Percentiles rank a stretch among this genome's conserved stretches.
phyloP scores from a whole-genome alignment of 1,140 invertebrate genomes.

The Oscheius sp. region DNA sequence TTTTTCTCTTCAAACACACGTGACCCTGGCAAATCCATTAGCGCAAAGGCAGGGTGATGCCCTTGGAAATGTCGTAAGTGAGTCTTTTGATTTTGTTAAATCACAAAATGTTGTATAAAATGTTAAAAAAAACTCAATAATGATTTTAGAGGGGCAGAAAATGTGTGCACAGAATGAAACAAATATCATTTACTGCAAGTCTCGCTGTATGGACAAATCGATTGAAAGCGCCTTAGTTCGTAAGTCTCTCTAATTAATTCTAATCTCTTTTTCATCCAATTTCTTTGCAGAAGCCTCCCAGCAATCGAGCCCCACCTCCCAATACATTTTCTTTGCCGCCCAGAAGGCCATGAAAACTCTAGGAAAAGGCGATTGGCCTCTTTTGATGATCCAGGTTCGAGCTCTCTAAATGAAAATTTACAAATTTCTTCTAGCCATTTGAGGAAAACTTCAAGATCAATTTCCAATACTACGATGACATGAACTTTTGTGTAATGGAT shows the following conservation, averaged over 20 bases:
- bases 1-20: background rate
- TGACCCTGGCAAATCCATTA: background rate
- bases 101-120: no score
- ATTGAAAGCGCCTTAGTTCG: background rate
- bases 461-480: background rate
- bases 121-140: no score
- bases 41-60: background rate
- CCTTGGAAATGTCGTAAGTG: background rate
- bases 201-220: background rate
- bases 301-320: background rate
- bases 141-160: background rate
- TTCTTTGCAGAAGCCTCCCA: background rate
- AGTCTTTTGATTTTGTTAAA: no score
- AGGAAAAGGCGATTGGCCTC: background rate
- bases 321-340: background rate
- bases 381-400: background rate
- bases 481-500: background rate
- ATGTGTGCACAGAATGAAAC: background rate
- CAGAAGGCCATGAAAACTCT: background rate
- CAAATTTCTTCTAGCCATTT: no score
- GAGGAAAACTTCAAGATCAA: background rate
- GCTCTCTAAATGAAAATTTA: no score
- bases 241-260: no score
- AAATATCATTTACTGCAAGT: background rate
- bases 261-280: no score